phyloP scores from a whole-genome alignment of 2,113 vertebrate species.

The Anseranas semipalmata region DNA sequence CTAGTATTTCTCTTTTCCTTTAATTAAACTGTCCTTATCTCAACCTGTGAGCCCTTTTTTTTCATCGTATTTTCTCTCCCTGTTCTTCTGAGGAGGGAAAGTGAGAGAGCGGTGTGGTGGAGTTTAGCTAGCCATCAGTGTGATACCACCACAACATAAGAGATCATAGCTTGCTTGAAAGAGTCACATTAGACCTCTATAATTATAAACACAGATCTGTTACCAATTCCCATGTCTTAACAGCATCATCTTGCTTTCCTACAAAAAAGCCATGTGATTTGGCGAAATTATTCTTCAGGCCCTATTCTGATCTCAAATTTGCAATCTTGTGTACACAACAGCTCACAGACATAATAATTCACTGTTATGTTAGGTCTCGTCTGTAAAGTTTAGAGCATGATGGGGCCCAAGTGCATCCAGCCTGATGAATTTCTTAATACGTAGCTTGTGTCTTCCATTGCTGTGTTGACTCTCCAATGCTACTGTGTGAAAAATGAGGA shows the following conservation, averaged over 20 bases:
- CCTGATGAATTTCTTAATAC: neutral
- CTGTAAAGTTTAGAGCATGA: accelerated
- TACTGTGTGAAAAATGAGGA: neutral
- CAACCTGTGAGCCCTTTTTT: too few relatives aligned
- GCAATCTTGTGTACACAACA: neutral
- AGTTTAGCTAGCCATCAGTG: too few relatives aligned
- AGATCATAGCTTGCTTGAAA: neutral
- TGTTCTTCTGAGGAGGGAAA: too few relatives aligned
- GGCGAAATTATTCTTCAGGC: neutral
- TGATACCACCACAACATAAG: neutral
- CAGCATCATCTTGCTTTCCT: neutral
- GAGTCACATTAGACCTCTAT: neutral
- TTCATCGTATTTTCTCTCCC: too few relatives aligned
- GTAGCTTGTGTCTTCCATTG: neutral
- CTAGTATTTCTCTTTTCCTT: too few relatives aligned
- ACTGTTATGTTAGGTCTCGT: neutral
- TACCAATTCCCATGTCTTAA: neutral
- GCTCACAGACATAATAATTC: neutral
- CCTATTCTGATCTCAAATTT: neutral
- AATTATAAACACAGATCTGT: neutral
- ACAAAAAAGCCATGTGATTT: neutral
- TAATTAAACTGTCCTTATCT: too few relatives aligned
- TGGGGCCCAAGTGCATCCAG: neutral
- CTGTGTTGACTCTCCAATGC: neutral
- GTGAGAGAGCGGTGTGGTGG: too few relatives aligned